Conservation (phyloP, 2,888 invertebrate species). For the Drosophila fungiperda region DNA sequence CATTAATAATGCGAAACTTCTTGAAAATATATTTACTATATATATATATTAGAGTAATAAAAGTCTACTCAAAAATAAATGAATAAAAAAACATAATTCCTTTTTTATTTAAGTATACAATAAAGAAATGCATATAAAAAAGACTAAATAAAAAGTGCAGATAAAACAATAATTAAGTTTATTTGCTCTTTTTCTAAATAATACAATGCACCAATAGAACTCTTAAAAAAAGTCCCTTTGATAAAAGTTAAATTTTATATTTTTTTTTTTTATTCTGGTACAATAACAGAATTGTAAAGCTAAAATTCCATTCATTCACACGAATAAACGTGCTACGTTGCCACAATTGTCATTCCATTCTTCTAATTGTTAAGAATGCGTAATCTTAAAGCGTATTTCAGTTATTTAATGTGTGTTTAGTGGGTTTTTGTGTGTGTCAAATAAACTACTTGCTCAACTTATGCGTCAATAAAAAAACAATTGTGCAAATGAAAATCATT, state of each 20-base stretch:
- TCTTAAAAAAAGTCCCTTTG: background rate
- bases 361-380: conserved; percentile 8
- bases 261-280: background rate
- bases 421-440: conserved; percentile 2
- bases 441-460: conserved; percentile 12
- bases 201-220: background rate
- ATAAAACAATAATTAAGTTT: background rate
- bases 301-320: conserved; percentile 16
- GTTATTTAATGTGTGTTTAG: conserved; percentile 14
- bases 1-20: background rate
- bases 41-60: too few relatives aligned
- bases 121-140: too few relatives aligned
- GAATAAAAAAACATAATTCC: too few relatives aligned
- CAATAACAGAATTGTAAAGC: conserved; percentile 4
- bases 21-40: too few relatives aligned
- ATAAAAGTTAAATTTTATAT: background rate
- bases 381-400: conserved; percentile 9
- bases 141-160: too few relatives aligned
- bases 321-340: conserved; percentile 7
- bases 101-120: too few relatives aligned
- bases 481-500: conserved; percentile 35
- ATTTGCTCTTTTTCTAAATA: background rate
- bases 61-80: too few relatives aligned
- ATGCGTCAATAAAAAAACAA: conserved; percentile 24
- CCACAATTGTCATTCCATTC: background rate